phyloP scores from a whole-genome alignment of 2,888 invertebrate genomes.

The Dioctria linearis region DNA sequence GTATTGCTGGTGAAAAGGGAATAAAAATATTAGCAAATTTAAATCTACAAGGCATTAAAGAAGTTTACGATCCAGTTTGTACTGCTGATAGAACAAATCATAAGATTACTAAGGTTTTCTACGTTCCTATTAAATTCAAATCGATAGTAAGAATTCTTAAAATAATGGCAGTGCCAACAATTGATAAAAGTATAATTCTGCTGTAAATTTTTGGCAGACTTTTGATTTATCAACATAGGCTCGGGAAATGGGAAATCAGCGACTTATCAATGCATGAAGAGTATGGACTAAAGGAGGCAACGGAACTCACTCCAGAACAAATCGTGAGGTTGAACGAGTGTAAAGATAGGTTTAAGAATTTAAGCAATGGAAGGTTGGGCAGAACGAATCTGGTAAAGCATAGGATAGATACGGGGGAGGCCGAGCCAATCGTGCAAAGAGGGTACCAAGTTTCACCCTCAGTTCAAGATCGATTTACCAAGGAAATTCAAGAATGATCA shows the following conservation, averaged over 20 bases:
- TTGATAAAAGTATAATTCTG: no score
- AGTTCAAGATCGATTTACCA: slow-evolving; percentile 32
- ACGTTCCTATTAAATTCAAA: no score
- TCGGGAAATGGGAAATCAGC: background rate
- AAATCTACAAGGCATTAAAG: no score
- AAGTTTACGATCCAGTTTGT: no score
- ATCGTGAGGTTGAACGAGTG: background rate
- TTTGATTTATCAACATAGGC: no score
- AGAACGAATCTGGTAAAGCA: slow-evolving; percentile 42
- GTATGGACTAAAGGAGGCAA: background rate
- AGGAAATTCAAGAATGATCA: slow-evolving; percentile 49
- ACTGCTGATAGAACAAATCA: no score
- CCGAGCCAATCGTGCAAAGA: slow-evolving; percentile 39
- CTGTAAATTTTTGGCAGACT: no score
- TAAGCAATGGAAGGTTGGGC: slow-evolving; percentile 32
- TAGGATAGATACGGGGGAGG: slow-evolving; percentile 48
- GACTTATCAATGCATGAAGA: background rate
- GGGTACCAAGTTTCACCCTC: slow-evolving; percentile 42
- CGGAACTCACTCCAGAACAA: background rate
- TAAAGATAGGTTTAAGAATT: background rate
- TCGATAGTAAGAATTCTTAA: no score
- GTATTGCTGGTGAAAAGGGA: no score
- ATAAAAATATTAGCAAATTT: no score
- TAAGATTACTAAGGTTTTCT: no score
- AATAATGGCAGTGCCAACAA: no score